Conservation (phyloP, 2,797 vertebrate genomes). For the Eulemur rubriventer region DNA sequence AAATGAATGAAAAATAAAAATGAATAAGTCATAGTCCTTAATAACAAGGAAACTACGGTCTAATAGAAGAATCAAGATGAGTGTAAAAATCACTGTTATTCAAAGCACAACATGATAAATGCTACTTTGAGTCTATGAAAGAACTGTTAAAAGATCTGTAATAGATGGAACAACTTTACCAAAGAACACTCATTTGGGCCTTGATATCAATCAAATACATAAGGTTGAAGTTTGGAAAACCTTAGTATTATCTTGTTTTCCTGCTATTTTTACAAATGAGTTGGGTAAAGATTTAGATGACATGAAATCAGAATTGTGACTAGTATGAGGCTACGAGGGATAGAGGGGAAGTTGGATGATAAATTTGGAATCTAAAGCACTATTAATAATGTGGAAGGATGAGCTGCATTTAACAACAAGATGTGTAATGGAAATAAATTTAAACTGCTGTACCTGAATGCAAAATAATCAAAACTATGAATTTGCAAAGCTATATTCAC, state of each 20-base stretch:
- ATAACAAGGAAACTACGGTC: background rate
- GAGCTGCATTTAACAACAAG: background rate
- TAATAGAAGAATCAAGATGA: background rate
- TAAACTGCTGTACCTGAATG: background rate
- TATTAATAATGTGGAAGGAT: background rate
- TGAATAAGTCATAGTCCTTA: background rate
- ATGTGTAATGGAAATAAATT: background rate
- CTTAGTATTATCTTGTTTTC: background rate
- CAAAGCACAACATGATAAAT: background rate
- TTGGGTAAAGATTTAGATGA: background rate
- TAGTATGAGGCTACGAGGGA: background rate
- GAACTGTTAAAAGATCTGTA: background rate
- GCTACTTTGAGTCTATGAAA: background rate
- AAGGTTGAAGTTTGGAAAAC: background rate
- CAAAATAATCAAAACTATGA: background rate
- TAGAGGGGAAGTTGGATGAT: background rate
- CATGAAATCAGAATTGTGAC: background rate
- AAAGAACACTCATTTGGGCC: background rate
- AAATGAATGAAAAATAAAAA: conserved; percentile 6
- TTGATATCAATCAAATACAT: background rate
- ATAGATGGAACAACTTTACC: background rate
- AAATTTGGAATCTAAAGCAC: background rate
- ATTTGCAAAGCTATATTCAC: background rate
- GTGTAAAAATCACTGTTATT: background rate
- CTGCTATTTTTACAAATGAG: background rate